Base-by-base conservation (phyloP, 2,888 invertebrate genomes). In the Mycalesis mineus region DNA sequence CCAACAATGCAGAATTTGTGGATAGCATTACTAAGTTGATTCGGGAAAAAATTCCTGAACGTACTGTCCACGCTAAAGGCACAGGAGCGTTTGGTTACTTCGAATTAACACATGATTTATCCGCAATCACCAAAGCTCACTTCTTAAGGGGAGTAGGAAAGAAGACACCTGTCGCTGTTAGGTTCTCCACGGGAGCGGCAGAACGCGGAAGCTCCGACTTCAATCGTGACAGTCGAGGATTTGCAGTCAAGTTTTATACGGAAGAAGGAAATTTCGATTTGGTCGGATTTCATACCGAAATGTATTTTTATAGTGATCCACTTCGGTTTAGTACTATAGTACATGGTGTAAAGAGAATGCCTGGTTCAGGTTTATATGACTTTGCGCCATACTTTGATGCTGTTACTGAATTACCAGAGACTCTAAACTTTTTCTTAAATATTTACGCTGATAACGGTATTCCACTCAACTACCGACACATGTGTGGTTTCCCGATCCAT, bases 351-450 rank as follows among this genome's bases (percentile, higher is more conserved):
- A 98, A 97, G 78, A 91, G 97, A 65, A 98, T 98, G 80, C 98
- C 98, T 0, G 93, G 91, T 22, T 96, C 95, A 0, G 94, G 95
- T 75, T 86, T 97, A 28, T 95, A 95, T 82, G 97, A 97, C 81
- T 84, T 93, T 0, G 95, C 97, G 73, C 96, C 95, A 94, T 94
- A 96, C 72, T 98, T 97, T 97, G 97, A 98, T 78, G 97, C 97
- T 73, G 91, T 96, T 62, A 92, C 95, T 0, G 85, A 97, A 41
- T 91, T 96, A 31, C 96, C 97, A 0, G 97, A 97, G 82, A 91
- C 94, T 2, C 92, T 93, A 6, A 96, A 97, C 77, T 96, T 97
- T 78, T 91, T 93, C 44, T 88, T 94, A 80, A 92, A 96, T 78
- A 86, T 97, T 64, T 97, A 97, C 75, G 92, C 94, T 7, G 97